Conservation (phyloP, 2,797 vertebrate species). For the Diplodus sargus region DNA sequence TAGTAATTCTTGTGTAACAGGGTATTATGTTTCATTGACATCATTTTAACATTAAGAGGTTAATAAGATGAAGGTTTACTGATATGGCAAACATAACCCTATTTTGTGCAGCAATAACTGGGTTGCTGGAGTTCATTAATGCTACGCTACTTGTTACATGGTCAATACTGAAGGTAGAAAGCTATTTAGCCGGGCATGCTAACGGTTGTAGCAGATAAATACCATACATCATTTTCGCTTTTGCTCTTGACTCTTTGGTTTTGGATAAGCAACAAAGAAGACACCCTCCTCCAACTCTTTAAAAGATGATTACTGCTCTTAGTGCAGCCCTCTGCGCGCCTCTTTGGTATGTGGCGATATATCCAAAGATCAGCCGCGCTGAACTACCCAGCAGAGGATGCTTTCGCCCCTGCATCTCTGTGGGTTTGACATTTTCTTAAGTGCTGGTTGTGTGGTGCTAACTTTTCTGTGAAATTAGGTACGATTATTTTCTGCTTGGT, state of each 20-base stretch:
- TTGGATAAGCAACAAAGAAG: not conserved
- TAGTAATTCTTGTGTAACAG: no score
- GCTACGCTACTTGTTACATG: no score
- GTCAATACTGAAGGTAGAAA: no score
- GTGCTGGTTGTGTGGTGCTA: conserved; percentile 1
- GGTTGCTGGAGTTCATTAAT: no score
- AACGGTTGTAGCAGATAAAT: no score
- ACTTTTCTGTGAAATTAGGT: conserved; percentile 17
- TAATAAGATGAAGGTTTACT: no score
- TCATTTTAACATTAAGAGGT: no score
- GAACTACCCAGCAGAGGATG: conserved; percentile 10
- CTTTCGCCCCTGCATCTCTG: conserved; percentile 9
- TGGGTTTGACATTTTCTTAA: conserved; percentile 39
- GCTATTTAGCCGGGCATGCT: no score
- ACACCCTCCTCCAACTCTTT: not conserved
- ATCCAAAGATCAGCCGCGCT: no score
- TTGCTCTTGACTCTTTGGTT: not conserved
- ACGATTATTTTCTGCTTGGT: not conserved
- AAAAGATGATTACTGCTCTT: not conserved
- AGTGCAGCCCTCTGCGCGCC: not conserved
- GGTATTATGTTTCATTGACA: no score
- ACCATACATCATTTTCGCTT: not conserved
- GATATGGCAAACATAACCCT: no score
- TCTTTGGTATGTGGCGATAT: not conserved
- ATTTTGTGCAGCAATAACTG: no score